phyloP scores from a whole-genome alignment of 2,113 vertebrate species.

The Butorides virescens region DNA sequence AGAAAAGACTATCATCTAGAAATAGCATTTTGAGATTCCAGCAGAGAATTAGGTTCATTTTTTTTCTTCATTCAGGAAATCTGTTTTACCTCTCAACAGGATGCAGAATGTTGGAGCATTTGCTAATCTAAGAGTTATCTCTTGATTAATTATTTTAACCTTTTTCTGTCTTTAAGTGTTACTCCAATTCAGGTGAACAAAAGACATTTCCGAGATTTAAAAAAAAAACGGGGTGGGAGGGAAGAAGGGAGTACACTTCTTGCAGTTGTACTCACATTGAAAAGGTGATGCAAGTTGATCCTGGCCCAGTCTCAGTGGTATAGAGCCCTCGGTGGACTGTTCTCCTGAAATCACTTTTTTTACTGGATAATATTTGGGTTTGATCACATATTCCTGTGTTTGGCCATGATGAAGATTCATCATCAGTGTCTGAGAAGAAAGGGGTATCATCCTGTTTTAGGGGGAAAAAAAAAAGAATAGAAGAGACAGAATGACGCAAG shows the following conservation, averaged over 20 bases:
- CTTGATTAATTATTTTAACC: neutral
- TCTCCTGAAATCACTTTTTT: conserved; percentile 84
- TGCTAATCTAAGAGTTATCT: conserved; percentile 2
- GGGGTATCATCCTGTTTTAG: conserved; percentile 79
- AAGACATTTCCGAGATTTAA: neutral
- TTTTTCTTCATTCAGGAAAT: neutral
- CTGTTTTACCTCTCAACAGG: conserved; percentile 5
- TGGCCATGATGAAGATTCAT: conserved; percentile 83
- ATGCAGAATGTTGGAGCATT: neutral
- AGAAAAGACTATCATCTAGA: conserved; percentile 26
- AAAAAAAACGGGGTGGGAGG: accelerated
- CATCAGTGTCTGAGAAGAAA: conserved; percentile 79
- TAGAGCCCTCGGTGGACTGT: conserved; percentile 79
- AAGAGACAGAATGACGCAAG: neutral
- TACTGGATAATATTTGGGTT: conserved; percentile 88
- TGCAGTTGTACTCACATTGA: conserved; percentile 72
- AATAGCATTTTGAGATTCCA: neutral
- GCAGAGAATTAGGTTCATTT: neutral
- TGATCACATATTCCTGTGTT: conserved; percentile 87
- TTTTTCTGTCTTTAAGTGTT: neutral
- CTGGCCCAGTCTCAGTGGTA: conserved; percentile 82
- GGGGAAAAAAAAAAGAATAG: neutral
- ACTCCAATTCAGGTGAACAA: neutral
- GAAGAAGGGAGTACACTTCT: neutral
- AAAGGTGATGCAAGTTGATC: conserved; percentile 67